Evolutionary conservation across 1,140 invertebrate genomes (phyloP).

Genomic region (Pentalonia nigronervosa): DNA sequence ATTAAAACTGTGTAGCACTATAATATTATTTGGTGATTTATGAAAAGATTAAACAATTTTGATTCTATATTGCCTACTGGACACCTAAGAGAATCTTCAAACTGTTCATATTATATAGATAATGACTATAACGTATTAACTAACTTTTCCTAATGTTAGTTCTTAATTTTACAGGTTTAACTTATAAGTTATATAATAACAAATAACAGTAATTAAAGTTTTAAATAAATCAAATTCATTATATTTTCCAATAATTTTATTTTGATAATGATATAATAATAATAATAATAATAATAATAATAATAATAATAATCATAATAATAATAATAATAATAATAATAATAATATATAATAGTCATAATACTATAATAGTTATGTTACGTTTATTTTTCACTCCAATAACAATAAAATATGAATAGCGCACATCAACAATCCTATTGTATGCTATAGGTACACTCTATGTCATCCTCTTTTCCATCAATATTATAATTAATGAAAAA

Average conservation of each 20-base stretch:
- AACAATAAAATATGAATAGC: slow-evolving; percentile 34
- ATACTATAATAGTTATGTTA: slow-evolving; percentile 18
- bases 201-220: not conserved
- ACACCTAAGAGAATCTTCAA: not conserved
- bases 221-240: slow-evolving; percentile 20
- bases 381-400: slow-evolving; percentile 17
- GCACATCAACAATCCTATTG: not conserved
- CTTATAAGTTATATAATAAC: not conserved
- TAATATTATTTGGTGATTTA: not conserved
- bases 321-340: slow-evolving; percentile 10
- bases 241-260: slow-evolving; percentile 36
- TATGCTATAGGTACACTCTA: not conserved
- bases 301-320: slow-evolving; percentile 18
- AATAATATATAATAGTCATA: slow-evolving; percentile 4
- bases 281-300: slow-evolving; percentile 23
- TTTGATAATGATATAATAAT: slow-evolving; percentile 25
- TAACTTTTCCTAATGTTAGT: not conserved
- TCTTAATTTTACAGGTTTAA: not conserved
- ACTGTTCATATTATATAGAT: not conserved
- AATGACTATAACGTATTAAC: not conserved
- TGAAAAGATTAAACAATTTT: not conserved
- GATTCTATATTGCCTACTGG: not conserved
- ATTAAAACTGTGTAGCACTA: not conserved
- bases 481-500: not conserved
- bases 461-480: not conserved